Base-by-base conservation (phyloP, 2,888 invertebrate species). In the Eueremaeus valkanovi region DNA sequence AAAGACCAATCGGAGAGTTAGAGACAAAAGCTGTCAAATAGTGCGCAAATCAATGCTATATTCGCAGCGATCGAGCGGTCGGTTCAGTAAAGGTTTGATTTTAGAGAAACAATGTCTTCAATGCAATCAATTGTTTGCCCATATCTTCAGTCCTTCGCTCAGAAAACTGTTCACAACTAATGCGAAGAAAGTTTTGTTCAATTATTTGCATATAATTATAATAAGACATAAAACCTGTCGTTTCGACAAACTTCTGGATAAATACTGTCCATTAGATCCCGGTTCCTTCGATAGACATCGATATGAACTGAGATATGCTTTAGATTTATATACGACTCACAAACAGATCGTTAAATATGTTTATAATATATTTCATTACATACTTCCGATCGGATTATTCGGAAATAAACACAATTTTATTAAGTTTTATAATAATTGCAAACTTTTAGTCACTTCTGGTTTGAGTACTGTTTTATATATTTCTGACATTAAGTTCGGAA, bases 301-400 rank as follows among this genome's bases (percentile, higher is more conserved):
- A 33, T 36, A 42, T 13, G 68, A 68, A 24, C 6, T 68, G 13
- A 9, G 24, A 21, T n/a, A 3, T 24, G 68, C 68, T 24, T 68
- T 68, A 24, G 24, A 68, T n/a, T 24, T 42, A 2, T 42, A 24
- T 24, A n/a, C 68, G 11, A 68, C 40, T 42, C 68, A 40, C n/a
- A 68, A 68, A 42, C 68, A 68, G 27, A 9, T 74, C 16, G 24
- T 74, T 21, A 16, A 24, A 31, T 75, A 31, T 18, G 9, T 75
- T 21, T 36, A 72, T 49, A 29, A 31, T 9, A 24, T 72, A 18
- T 36, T 68, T 33, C 31, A 72, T 70, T n/a, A 70, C 24, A 6
- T 75, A 3, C 33, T 75, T 51, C 75, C 75, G 36, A 36, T 3
- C n/a, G n/a, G 72, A 51, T 24, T 75, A 29, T 75, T 75, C 55